Conservation (phyloP, 2,797 vertebrate genomes). For the Macroramphosus scolopax region DNA sequence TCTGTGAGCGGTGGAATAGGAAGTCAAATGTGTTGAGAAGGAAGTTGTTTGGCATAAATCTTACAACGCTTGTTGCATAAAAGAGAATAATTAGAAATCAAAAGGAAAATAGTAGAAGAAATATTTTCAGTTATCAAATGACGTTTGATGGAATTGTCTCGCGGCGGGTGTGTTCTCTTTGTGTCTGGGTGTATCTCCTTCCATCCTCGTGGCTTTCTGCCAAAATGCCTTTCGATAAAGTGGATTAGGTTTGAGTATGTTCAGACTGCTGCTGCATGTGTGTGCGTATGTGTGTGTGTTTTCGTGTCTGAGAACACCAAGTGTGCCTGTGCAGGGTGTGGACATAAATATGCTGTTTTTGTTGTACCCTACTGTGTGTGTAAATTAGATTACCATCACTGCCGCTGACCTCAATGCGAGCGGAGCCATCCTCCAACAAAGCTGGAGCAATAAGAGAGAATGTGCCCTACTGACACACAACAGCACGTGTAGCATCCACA, state of each 20-base stretch:
- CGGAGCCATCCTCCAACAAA: conserved; percentile 47
- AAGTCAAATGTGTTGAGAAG: no score
- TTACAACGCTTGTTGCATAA: no score
- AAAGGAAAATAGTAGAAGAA: no score
- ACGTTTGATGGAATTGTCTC: no score
- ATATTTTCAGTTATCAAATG: no score
- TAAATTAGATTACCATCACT: conserved; percentile 70
- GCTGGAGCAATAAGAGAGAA: conserved; percentile 45
- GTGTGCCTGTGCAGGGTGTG: conserved; percentile 16
- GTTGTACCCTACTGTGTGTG: conserved; percentile 33
- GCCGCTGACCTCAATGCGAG: conserved; percentile 66
- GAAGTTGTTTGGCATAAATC: no score
- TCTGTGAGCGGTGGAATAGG: no score
- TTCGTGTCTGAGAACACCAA: not conserved
- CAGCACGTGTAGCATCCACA: conserved; percentile 55
- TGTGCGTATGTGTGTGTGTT: not conserved
- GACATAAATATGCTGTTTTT: conserved; percentile 41
- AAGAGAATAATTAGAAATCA: no score
- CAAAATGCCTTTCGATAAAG: conserved; percentile 22
- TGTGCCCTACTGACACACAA: conserved; percentile 75
- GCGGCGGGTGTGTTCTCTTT: no score
- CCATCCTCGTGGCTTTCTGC: no score
- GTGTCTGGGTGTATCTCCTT: not conserved
- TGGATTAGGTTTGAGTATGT: conserved; percentile 29
- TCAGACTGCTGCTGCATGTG: not conserved